Conservation (phyloP, 2,888 invertebrate species). For the Drosophila paranaensis region DNA sequence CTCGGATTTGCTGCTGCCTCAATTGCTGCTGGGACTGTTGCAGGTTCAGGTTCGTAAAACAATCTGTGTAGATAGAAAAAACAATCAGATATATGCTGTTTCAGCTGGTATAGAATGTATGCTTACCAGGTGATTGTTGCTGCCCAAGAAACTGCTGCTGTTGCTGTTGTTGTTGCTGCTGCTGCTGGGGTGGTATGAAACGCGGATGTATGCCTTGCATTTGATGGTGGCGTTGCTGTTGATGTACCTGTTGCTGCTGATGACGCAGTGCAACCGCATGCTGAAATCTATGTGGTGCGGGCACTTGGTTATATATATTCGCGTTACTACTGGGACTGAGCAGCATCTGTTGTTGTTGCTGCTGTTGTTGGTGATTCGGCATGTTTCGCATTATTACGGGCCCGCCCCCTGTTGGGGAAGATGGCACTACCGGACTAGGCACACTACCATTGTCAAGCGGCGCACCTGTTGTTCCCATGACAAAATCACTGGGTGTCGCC, state of each 20-base stretch:
- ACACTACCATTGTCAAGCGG: conserved; percentile 55
- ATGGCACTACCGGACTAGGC: conserved; percentile 74
- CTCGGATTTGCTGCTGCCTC: conserved; percentile 76
- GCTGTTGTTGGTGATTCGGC: conserved; percentile 51
- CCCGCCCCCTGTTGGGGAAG: conserved; percentile 72
- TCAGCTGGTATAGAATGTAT: background rate
- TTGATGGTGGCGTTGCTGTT: conserved; percentile 74
- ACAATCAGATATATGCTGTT: background rate
- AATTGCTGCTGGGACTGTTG: conserved; percentile 68
- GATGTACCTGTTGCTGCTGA: conserved; percentile 67
- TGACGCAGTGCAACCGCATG: conserved; percentile 73
- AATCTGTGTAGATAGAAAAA: conserved; percentile 45
- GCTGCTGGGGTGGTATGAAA: conserved; percentile 67
- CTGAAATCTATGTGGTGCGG: conserved; percentile 61
- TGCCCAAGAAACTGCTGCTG: conserved; percentile 66
- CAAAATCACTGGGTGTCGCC: conserved; percentile 72
- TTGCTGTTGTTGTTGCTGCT: conserved; percentile 58
- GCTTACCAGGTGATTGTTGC: conserved; percentile 59
- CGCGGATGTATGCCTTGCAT: conserved; percentile 74
- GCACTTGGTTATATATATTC: conserved; percentile 69
- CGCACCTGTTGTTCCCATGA: conserved; percentile 54
- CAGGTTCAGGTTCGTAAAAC: conserved; percentile 60
- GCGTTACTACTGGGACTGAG: conserved; percentile 74
- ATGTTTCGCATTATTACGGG: conserved; percentile 68
- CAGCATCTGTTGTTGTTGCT: conserved; percentile 71